phyloP scores from a whole-genome alignment of 2,113 vertebrate genomes.

The Oreotragus oreotragus region DNA sequence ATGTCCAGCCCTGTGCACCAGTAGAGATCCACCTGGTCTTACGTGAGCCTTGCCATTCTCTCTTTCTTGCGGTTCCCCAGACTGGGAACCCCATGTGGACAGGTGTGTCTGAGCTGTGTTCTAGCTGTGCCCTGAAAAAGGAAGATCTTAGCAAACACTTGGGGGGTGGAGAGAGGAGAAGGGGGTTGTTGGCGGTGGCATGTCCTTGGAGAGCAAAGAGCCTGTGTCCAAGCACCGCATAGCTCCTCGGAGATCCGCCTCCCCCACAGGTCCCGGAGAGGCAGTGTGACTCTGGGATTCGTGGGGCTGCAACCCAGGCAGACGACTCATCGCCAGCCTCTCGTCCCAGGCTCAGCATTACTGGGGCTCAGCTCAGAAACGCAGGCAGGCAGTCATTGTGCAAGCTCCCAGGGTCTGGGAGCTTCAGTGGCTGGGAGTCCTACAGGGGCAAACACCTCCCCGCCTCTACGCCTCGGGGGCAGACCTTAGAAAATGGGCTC shows the following conservation, averaged over 20 bases:
- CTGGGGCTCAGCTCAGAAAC: background rate
- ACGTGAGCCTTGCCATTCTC: background rate
- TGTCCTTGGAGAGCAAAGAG: fast-evolving
- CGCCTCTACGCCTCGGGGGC: fast-evolving
- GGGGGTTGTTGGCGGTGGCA: fast-evolving
- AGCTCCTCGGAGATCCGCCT: fast-evolving
- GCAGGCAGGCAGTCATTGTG: fast-evolving
- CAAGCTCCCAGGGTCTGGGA: background rate
- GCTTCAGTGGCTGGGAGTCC: background rate
- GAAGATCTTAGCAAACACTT: background rate
- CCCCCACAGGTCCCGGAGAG: background rate
- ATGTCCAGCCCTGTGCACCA: background rate
- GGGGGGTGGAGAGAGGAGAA: background rate
- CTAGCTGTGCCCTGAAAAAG: background rate
- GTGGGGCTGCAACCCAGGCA: background rate
- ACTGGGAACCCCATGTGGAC: fast-evolving
- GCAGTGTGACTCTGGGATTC: fast-evolving
- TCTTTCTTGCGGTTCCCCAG: background rate
- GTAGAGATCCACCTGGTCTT: background rate
- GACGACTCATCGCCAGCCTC: fast-evolving
- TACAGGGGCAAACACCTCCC: background rate
- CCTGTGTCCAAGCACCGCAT: fast-evolving
- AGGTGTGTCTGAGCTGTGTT: background rate
- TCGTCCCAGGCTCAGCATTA: background rate
- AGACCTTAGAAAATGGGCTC: background rate